Base-by-base conservation (phyloP, 2,888 invertebrate species). In the Apodemia duryi region DNA sequence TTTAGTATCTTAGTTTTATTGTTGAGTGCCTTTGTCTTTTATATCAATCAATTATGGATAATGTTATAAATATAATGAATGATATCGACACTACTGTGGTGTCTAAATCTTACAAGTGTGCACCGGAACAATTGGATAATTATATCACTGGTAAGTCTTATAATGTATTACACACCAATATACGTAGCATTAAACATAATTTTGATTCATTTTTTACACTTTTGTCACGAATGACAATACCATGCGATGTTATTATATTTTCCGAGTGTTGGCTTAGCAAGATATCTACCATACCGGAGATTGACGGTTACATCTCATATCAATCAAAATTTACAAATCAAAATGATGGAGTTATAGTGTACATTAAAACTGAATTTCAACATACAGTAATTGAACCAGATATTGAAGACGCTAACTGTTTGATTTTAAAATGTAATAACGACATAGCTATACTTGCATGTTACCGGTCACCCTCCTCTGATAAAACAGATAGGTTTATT, bases 261-360 rank as follows among this genome's bases (percentile, higher is more conserved):
- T 46, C 62, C 1, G 46, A 62, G 29, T 62, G 62, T 41, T 62
- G 62, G 62, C 28, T 62, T 28, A 62, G 62, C 11, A 62, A 46
- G 28, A 41, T 3, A n/a, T 28, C 13, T 28, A 21, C n/a, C 13
- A 9, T 62, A 4, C 32, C 46, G 11, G n/a, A 43, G 28, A 46
- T 62, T 6, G 62, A 46, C 13, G 62, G 62, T 2, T 62, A 62
- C 13, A 29, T n/a, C 11, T 46, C 46, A 6, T 62, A 28, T 46
- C 46, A 13, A 13, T 62, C 62, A 13, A 29, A 28, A 29, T 62
- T 43, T 11, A 29, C 28, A 29, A 43, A 7, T 13, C 62, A 62
- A 7, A 62, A 62, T 29, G 43, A 62, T 62, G 62, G 62, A 11
- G 62, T 62, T 21, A 29, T 62, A 9, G 13, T 62, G 1, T 62